Conservation (phyloP, 2,797 vertebrate species). For the Acipenser transmontanus region DNA sequence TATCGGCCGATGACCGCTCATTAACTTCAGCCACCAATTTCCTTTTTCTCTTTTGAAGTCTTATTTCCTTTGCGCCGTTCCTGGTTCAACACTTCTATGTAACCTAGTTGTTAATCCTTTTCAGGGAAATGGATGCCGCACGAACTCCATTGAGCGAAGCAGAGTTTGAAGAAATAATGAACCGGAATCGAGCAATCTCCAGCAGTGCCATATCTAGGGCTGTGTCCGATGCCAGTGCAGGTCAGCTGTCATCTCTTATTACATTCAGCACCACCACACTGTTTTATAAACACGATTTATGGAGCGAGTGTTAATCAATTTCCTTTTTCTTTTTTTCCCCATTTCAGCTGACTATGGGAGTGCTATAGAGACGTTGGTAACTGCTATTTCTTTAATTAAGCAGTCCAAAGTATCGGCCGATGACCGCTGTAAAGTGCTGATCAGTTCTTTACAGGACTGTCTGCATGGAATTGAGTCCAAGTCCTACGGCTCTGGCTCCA, state of each 20-base stretch:
- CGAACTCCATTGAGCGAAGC: slow-evolving; percentile 91
- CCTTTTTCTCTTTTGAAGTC: neutral
- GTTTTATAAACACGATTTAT: too few relatives aligned
- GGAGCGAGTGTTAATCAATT: too few relatives aligned
- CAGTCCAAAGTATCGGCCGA: slow-evolving; percentile 98
- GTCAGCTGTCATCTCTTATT: slow-evolving; percentile 50
- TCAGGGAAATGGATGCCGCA: slow-evolving; percentile 91
- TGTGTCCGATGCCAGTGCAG: slow-evolving; percentile 95
- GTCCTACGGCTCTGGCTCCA: slow-evolving; percentile 92
- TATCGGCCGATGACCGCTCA: too few relatives aligned
- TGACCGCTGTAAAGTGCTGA: slow-evolving; percentile 96
- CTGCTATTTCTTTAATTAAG: slow-evolving; percentile 97
- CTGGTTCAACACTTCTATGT: slow-evolving; percentile 31
- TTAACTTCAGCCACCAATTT: neutral
- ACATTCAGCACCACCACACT: too few relatives aligned
- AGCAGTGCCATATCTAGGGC: slow-evolving; percentile 97
- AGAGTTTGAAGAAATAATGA: slow-evolving; percentile 99
- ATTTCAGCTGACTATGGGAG: slow-evolving; percentile 91
- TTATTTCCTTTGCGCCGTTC: slow-evolving; percentile 39
- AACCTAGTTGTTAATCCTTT: slow-evolving; percentile 28
- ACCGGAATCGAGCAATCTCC: slow-evolving; percentile 95
- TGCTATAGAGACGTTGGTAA: slow-evolving; percentile 96
- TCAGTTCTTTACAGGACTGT: slow-evolving; percentile 97
- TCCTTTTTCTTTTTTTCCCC: neutral
- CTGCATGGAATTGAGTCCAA: slow-evolving; percentile 98